Percentiles rank a stretch among this genome's conserved stretches.
Evolutionary conservation across 37 sponge, comb jelly and placozoan genomes (phyloP).

Genomic region (Petrosia ficiformis): DNA sequence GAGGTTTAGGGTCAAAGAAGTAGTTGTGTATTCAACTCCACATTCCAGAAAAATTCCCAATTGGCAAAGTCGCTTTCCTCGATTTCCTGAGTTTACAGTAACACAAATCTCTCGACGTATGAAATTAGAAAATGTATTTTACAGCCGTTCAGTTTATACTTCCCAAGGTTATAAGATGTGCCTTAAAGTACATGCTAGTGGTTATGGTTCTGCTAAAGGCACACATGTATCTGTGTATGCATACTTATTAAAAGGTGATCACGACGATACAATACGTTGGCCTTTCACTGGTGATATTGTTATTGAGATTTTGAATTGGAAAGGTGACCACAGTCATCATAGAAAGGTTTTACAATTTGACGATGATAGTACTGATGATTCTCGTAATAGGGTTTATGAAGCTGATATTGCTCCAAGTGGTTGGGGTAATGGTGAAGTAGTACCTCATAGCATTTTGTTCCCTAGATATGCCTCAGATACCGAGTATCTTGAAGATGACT

Average conservation of each 20-base stretch:
- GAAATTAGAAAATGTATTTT: background rate
- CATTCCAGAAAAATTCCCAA: background rate
- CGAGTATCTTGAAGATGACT: constrained; percentile 4
- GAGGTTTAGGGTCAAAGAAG: background rate
- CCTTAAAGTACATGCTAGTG: background rate
- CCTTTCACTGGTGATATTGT: background rate
- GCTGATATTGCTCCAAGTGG: background rate
- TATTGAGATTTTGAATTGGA: background rate
- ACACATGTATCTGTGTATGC: background rate
- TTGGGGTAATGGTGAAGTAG: background rate
- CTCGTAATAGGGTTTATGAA: background rate
- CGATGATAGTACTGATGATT: background rate
- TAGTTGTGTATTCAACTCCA: background rate
- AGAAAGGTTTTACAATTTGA: background rate
- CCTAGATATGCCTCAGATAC: background rate
- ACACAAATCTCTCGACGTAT: background rate
- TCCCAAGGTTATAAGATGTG: constrained; percentile 25
- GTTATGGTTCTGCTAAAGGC: background rate
- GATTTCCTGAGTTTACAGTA: background rate
- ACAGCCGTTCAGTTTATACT: constrained; percentile 18
- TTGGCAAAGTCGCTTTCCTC: background rate
- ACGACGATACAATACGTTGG: background rate
- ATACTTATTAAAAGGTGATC: background rate
- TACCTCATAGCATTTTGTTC: background rate
- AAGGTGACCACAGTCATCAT: background rate